Evolutionary conservation across 2,888 invertebrate genomes (phyloP).

Genomic region (Tipula unca): DNA sequence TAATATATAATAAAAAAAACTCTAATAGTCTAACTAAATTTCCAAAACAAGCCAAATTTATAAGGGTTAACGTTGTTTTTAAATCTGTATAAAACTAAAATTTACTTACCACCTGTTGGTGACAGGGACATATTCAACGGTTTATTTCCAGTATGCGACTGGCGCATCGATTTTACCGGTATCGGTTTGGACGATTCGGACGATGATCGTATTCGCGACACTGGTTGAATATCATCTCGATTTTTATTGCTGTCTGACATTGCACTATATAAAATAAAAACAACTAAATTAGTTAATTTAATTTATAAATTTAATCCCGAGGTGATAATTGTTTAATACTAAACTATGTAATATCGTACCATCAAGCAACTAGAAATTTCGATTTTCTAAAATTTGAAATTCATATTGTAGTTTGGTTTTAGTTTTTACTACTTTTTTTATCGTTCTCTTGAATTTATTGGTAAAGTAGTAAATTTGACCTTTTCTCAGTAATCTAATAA

Average conservation of each 20-base stretch:
- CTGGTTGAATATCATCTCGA: constrained; percentile 53
- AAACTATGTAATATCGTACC: not conserved
- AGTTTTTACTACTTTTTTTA: not conserved
- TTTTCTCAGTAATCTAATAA: not conserved
- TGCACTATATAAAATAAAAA: constrained; percentile 43
- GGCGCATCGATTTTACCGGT: constrained; percentile 49
- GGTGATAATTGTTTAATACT: not conserved
- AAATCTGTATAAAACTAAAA: not conserved
- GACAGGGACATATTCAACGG: constrained; percentile 34
- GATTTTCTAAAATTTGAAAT: not conserved
- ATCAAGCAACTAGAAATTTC: not conserved
- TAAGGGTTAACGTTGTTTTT: not conserved
- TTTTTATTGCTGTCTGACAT: constrained; percentile 53
- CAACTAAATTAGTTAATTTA: not conserved
- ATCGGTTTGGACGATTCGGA: constrained; percentile 64
- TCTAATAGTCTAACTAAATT: not conserved
- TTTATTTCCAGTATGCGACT: constrained; percentile 48
- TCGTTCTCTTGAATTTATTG: not conserved
- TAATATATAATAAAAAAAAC: not conserved
- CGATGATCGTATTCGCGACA: constrained; percentile 55
- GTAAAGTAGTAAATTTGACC: not conserved
- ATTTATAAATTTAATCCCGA: not conserved
- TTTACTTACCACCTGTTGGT: constrained; percentile 42
- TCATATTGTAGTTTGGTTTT: not conserved
- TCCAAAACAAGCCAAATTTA: not conserved